Percentiles rank a stretch among this genome's conserved stretches.
phyloP scores from a whole-genome alignment of 1,140 invertebrate species.

The Drosophila sp. region DNA sequence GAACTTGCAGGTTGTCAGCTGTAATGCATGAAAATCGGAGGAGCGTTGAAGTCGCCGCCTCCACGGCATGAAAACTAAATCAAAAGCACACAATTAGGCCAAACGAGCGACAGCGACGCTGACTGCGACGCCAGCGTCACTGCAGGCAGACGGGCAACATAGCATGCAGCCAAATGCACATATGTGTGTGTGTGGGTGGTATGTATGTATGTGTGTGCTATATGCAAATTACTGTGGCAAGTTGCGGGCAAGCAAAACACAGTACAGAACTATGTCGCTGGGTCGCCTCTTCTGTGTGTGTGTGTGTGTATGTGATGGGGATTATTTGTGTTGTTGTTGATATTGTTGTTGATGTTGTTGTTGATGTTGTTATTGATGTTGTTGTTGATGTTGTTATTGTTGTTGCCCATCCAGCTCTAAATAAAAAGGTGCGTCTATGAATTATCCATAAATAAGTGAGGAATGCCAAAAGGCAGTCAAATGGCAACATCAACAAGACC shows the following conservation, averaged over 20 bases:
- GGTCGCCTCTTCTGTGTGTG: slow-evolving; percentile 55
- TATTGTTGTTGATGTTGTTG: slow-evolving; percentile 4
- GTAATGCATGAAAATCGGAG: slow-evolving; percentile 14
- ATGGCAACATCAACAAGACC: slow-evolving; percentile 54
- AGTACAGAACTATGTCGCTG: slow-evolving; percentile 76
- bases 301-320: slow-evolving; percentile 1
- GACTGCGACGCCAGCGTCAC: slow-evolving; percentile 31
- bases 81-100: slow-evolving; percentile 80
- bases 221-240: slow-evolving; percentile 76
- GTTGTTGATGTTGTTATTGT: slow-evolving; percentile 9
- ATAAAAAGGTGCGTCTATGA: slow-evolving; percentile 71
- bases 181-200: slow-evolving; percentile 31
- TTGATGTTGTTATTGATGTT: not conserved
- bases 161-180: slow-evolving; percentile 22
- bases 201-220: slow-evolving; percentile 31
- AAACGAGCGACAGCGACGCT: slow-evolving; percentile 48
- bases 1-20: slow-evolving; percentile 38
- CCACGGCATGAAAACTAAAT: slow-evolving; percentile 74
- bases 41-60: slow-evolving; percentile 15
- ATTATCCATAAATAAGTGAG: slow-evolving; percentile 70
- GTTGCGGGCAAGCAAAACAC: slow-evolving; percentile 58
- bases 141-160: slow-evolving; percentile 41
- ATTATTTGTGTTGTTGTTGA: slow-evolving; percentile 1
- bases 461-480: slow-evolving; percentile 52
- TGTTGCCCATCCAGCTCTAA: slow-evolving; percentile 13